These are phyloP conservation scores for Rhopalosiphum padi DNA, from an alignment of 1,140 invertebrate genomes.

Conservation along the genomic window DNA sequence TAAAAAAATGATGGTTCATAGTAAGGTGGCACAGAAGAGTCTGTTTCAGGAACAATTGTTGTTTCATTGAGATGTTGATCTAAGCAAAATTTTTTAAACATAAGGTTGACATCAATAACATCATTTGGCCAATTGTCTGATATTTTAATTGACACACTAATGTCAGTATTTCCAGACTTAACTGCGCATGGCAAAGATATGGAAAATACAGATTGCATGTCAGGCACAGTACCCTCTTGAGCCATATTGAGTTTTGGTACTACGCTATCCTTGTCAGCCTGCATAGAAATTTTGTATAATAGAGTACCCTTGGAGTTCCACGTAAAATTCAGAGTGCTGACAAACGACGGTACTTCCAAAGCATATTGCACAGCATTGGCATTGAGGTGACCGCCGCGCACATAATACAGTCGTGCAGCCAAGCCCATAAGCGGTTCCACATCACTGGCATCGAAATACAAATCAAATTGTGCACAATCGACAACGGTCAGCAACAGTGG, in stretches of 20 bases:
- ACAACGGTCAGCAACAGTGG: not conserved
- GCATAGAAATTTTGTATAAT: not conserved
- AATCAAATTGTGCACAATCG: not conserved
- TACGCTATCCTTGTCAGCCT: not conserved
- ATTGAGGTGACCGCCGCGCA: not conserved
- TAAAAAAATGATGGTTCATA: conserved; percentile 35
- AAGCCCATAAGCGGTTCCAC: conserved; percentile 31
- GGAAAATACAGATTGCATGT: not conserved
- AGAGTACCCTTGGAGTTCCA: not conserved
- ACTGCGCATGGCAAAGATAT: not conserved
- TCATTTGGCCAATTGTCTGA: not conserved
- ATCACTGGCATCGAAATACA: conserved; percentile 30
- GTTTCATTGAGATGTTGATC: not conserved
- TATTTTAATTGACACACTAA: not conserved
- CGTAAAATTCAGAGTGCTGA: not conserved
- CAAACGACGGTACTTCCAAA: not conserved
- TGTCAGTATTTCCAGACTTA: not conserved
- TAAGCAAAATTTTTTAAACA: conserved; percentile 1
- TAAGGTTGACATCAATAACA: not conserved
- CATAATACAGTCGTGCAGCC: conserved; percentile 34
- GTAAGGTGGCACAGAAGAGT: not conserved
- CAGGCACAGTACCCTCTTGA: not conserved
- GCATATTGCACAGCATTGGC: not conserved
- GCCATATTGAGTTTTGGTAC: not conserved
- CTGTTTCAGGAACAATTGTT: not conserved